Base-by-base conservation (phyloP, 2,888 invertebrate genomes). In the Monoplex corrugatus region DNA sequence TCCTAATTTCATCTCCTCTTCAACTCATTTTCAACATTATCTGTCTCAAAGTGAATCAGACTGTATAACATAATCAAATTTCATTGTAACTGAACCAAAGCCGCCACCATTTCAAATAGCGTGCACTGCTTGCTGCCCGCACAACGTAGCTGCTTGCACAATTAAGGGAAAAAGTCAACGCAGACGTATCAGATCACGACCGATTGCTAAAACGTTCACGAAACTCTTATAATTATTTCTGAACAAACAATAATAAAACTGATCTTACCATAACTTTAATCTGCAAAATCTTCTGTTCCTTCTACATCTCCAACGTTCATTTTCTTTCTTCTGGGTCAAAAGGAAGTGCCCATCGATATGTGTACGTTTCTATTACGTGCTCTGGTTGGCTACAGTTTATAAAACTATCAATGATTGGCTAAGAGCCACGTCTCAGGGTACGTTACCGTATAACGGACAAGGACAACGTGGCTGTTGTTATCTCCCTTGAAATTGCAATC, bases 281-380 rank as follows among this genome's bases (percentile, higher is more conserved):
- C 43, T 28, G 28, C 19, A 28, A 68, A 57, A 68, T 32, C 35
- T 78, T 78, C 40, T 40, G 28, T 78, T 40, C 8, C 40, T 13
- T 28, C 43, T 43, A 19, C 23, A 43, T 78, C 78, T 43, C 40
- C 28, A 23, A 78, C 78, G 43, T 32, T 78, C 78, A 43, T 78
- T 43, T 43, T 78, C 78, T 78, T 78, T 78, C 78, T 78, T 78
- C 78, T 43, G 2, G 78, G 78, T 78, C 78, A 78, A 78, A 40
- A 78, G 78, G 78, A 78, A 78, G 78, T 78, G 78, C 78, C 78
- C 40, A 78, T 13, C 35, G 75, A 35, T 75, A 28, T 43, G 40
- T 10, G 40, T 2, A 40, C 5, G 40, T 78, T 78, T 78, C 40
- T 40, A 43, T 43, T 78, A 43, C 43, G 19, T 78, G 16, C 43